Evolutionary conservation across 1,140 invertebrate species (phyloP).

Genomic region (Zaprionus kolodkinae): DNA sequence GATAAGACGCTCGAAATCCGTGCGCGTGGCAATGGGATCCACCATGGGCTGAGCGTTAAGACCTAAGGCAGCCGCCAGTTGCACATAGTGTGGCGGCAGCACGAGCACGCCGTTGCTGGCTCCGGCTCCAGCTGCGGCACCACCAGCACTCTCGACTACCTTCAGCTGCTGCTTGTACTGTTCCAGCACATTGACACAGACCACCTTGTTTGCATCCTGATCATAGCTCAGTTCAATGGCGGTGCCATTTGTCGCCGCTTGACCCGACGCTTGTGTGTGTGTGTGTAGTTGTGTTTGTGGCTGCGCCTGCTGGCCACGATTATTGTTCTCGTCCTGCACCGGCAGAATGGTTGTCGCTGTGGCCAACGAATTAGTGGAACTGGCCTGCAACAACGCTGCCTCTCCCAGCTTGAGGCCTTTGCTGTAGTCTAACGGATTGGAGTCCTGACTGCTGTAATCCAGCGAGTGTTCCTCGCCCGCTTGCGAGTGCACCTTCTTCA

Average conservation of each 20-base stretch:
- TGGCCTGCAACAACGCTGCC: conserved; percentile 30
- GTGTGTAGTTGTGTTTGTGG: conserved; percentile 18
- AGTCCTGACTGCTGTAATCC: conserved; percentile 83
- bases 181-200: conserved; percentile 71
- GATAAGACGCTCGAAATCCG: conserved; percentile 79
- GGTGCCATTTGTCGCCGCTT: conserved; percentile 32
- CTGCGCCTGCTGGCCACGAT: conserved; percentile 62
- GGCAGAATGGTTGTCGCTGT: conserved; percentile 9
- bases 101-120: conserved; percentile 63
- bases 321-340: conserved; percentile 77
- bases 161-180: conserved; percentile 73
- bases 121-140: conserved; percentile 19
- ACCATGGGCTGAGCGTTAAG: conserved; percentile 75
- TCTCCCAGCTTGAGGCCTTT: conserved; percentile 65
- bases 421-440: conserved; percentile 82
- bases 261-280: conserved; percentile 36
- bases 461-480: conserved; percentile 73
- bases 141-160: conserved; percentile 39
- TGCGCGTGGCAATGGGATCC: conserved; percentile 74
- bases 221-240: conserved; percentile 59
- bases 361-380: conserved; percentile 18
- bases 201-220: conserved; percentile 57
- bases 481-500: conserved; percentile 48
- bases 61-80: conserved; percentile 76
- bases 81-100: conserved; percentile 79